Evolutionary conservation across 2,797 vertebrate species (phyloP), one percentile per base, ranked within the genome.

Genomic region (Acrocephalus scirpaceus): DNA sequence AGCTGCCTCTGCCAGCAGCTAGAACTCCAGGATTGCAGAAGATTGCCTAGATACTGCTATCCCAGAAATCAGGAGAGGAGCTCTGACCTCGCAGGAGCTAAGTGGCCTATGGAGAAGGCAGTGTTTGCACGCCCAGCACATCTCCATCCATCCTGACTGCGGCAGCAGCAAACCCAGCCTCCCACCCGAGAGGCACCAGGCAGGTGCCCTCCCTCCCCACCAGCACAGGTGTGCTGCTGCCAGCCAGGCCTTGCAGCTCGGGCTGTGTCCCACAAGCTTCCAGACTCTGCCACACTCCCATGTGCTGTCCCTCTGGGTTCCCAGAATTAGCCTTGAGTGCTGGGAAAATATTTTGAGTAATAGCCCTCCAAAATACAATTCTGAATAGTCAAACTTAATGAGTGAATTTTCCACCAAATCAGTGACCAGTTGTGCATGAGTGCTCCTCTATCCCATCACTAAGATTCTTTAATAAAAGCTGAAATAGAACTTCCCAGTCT

Each of bases 1-100:
- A 83, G 85, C 72, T 60, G n/a, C 89, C 87, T 73, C 45, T 71
- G 93, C 75, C 79, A 64, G 79, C 54, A 83, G 69, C 56, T 62
- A 60, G 16, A 89, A 90, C 69, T 74, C 69, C 86, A 90, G 40
- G 72, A 66, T 2, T 74, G 57, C 85, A 91, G 67, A 58, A 44
- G 72, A 56, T 2, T 76, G 71, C 42, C 56, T 47, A 42, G 26
- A 83, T 15, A 5, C 19, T 53, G 72, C 42, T 60, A 42, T 34
- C 47, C 38, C 74, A 78, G 72, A 71, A 57, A 47, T 22, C 58
- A 74, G 42, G 36, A 75, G 38, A 81, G 70, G 70, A 92, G 74
- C 74, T 74, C 57, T 83, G 77, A 73, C 53, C 83, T 61, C 3
- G 2, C 20, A 60, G 62, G 20, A 83, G 45, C 26, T n/a, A 54